Percentiles rank a stretch among this genome's conserved stretches.
Conservation (phyloP, 1,140 invertebrate species). For the Scaptomyza pallida region DNA sequence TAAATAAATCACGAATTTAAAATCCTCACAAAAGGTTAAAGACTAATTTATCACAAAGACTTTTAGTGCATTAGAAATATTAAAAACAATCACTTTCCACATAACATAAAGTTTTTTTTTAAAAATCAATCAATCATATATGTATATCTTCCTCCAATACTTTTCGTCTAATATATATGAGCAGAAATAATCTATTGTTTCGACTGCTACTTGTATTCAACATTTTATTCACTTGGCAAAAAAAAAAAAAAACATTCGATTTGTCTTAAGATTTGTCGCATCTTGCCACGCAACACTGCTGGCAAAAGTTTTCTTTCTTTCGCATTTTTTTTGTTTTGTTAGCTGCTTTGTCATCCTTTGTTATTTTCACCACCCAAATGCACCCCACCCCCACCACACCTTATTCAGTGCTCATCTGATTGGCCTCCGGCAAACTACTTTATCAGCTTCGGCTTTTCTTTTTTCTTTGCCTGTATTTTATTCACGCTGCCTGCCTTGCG, state of each 20-base stretch:
- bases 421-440: constrained; percentile 66
- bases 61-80: too few species aligned
- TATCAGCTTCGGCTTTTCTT: constrained; percentile 55
- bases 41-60: too few species aligned
- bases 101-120: too few species aligned
- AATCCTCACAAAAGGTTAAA: too few species aligned
- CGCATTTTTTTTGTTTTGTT: too few species aligned
- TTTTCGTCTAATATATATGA: not conserved
- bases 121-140: not conserved
- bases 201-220: constrained; percentile 8
- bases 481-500: constrained; percentile 68
- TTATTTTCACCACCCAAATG: not conserved
- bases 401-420: constrained; percentile 18
- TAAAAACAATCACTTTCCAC: too few species aligned
- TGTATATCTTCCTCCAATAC: too few species aligned
- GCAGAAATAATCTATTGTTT: constrained; percentile 13
- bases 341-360: constrained; percentile 14
- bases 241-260: constrained; percentile 61
- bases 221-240: constrained; percentile 16
- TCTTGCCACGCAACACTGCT: not conserved
- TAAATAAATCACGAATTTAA: too few species aligned
- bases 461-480: constrained; percentile 40
- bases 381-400: not conserved
- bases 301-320: not conserved
- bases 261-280: constrained; percentile 46